Conservation (phyloP, 30 jellyfish, hydroid and myxozoan species). For the Cassiopea xamachana region DNA sequence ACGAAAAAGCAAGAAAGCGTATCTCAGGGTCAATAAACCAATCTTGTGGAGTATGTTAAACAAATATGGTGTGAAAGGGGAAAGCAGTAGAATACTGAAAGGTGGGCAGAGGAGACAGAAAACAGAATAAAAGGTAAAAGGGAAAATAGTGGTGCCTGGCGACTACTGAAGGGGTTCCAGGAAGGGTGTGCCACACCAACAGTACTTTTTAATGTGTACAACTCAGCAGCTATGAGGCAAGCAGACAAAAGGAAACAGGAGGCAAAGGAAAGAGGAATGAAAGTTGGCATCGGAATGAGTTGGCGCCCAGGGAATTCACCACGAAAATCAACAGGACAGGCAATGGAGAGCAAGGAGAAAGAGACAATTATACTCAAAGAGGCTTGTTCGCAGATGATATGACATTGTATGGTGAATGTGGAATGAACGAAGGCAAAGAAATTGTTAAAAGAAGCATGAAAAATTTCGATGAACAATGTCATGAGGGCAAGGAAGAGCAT, state of each 20-base stretch:
- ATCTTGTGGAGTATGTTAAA: neutral
- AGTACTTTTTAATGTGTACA: no score
- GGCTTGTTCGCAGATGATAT: neutral
- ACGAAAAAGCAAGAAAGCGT: neutral
- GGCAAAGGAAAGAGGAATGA: neutral
- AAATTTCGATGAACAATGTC: neutral
- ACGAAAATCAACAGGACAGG: neutral
- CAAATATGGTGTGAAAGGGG: no score
- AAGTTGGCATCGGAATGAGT: neutral
- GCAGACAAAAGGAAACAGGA: neutral
- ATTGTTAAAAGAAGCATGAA: neutral
- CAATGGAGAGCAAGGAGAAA: neutral
- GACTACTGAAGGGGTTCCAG: neutral
- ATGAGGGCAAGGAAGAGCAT: neutral
- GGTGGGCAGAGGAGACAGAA: neutral
- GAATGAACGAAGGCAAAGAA: neutral
- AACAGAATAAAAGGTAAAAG: neutral
- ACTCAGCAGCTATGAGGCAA: neutral
- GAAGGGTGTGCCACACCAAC: no score
- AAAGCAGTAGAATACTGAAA: neutral
- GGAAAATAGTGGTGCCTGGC: neutral
- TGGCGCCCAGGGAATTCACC: neutral
- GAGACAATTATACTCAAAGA: neutral
- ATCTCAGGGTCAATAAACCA: neutral
- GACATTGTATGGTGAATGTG: neutral